These are phyloP conservation scores for Drosophila fulvimacula DNA, from an alignment of 2,888 invertebrate species.

Conservation along the genomic window DNA sequence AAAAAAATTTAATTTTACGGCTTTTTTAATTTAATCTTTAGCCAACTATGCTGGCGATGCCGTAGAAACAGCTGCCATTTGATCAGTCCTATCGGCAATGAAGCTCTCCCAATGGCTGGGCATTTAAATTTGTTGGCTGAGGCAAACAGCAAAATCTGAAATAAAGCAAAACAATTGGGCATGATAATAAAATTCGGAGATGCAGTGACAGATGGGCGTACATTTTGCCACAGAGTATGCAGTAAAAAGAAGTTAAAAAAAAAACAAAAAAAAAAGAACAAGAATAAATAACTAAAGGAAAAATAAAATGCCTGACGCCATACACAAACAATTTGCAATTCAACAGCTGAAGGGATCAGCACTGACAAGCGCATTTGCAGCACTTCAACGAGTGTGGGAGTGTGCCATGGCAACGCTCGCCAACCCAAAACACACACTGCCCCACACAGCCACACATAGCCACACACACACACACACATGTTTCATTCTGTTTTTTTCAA, in stretches of 20 bases:
- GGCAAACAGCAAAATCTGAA: conserved; percentile 11
- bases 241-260: conserved; percentile 22
- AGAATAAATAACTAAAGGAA: conserved; percentile 21
- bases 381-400: conserved; percentile 13
- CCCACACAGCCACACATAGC: too few relatives aligned
- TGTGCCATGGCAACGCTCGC: conserved; percentile 3
- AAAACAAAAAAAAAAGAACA: conserved; percentile 12
- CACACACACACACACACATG: conserved; percentile 52
- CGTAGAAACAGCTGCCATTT: conserved; percentile 14
- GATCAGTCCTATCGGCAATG: conserved; percentile 53
- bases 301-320: conserved; percentile 67
- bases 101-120: conserved; percentile 39
- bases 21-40: conserved; percentile 45
- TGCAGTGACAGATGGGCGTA: conserved; percentile 78
- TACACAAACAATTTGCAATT: conserved; percentile 81
- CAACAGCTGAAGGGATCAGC: conserved; percentile 79
- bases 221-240: conserved; percentile 67
- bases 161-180: conserved; percentile 42
- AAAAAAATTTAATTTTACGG: conserved; percentile 39
- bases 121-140: conserved; percentile 35
- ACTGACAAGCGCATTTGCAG: conserved; percentile 78
- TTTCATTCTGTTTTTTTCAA: conserved; percentile 19
- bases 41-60: not conserved
- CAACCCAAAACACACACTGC: conserved; percentile 29
- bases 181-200: conserved; percentile 46